A percentile compares a stretch with the other conserved stretches of the same genome.
These are phyloP conservation scores for Lasius platythorax DNA, from an alignment of 2,888 invertebrate species.

Conservation along the genomic window DNA sequence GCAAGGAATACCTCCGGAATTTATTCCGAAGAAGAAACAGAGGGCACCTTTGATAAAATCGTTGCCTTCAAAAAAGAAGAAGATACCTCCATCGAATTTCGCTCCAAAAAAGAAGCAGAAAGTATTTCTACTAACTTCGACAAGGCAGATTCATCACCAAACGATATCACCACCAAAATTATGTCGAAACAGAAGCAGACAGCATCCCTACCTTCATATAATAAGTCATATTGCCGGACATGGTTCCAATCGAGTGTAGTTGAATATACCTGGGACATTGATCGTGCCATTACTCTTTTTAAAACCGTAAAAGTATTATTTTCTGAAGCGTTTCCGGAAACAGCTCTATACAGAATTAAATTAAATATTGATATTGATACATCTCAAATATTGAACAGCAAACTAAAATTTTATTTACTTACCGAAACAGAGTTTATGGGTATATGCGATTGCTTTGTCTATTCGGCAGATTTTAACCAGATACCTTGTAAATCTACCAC, in stretches of 20 bases:
- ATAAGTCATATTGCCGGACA: not conserved
- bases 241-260: not conserved
- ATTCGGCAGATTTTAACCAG: not conserved
- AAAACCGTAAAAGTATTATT: not conserved
- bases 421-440: not conserved
- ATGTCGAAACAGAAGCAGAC: too few species aligned
- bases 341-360: not conserved
- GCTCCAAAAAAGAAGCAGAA: not conserved
- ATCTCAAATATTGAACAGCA: not conserved
- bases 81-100: not conserved
- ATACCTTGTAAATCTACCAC: too few species aligned
- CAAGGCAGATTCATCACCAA: too few species aligned
- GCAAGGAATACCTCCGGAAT: too few species aligned
- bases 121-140: not conserved
- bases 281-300: not conserved
- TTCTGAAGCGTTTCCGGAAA: not conserved
- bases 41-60: too few species aligned
- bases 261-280: not conserved
- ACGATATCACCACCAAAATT: too few species aligned
- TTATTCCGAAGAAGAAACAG: too few species aligned
- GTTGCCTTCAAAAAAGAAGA: too few species aligned
- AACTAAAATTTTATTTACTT: not conserved
- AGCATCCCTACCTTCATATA: not conserved
- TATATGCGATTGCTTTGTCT: not conserved
- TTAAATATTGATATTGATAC: not conserved